Base-by-base conservation (phyloP, 2,888 invertebrate genomes). In the Allolobophora icterica region DNA sequence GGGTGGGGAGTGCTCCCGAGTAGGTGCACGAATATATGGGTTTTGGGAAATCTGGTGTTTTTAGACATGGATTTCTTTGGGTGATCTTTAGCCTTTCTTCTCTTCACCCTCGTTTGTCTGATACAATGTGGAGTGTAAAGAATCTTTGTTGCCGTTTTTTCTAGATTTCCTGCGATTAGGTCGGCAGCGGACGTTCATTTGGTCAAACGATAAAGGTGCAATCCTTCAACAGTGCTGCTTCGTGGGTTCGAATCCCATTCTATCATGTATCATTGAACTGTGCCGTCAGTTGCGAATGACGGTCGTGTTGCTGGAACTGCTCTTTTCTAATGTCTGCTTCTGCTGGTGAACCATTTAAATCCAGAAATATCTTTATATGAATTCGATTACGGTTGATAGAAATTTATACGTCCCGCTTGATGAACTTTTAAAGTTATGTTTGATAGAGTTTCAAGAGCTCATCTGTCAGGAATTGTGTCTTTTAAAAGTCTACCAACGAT, bases 111-210 rank as follows among this genome's bases (percentile, higher is more conserved):
- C 24, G 6, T 21, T 52, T 24, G 0, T 52, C 24, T 52, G 52
- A 24, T 52, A 24, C 30, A 30, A 71, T n/a, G 71, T n/a, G 71
- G n/a, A n/a, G 6, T 71, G 30, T 71, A 71, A 71, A 71, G 71
- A 71, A 71, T 71, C 71, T 71, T n/a, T 71, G 71, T 71, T 71
- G 71, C n/a, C 71, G n/a, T 71, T 71, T n/a, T 71, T 71, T 71
- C 71, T 71, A 71, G 71, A 71, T 71, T 71, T 71, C 71, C 71
- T 71, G 71, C 71, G 30, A 71, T 71, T n/a, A 71, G 71, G n/a
- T 71, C 71, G 30, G 71, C 71, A 5, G 71, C 71, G 1, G 71
- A 71, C n/a, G 71, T 71, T 1, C 30, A 71, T 71, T n/a, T 71
- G 30, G 71, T 71, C 8, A 71, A 71, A 11, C 71, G 71, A 71